A percentile compares a stretch with the other conserved stretches of the same genome.
These are phyloP conservation scores for Pomatostomus ruficeps DNA, from an alignment of 2,113 vertebrate species.

Conservation along the genomic window DNA sequence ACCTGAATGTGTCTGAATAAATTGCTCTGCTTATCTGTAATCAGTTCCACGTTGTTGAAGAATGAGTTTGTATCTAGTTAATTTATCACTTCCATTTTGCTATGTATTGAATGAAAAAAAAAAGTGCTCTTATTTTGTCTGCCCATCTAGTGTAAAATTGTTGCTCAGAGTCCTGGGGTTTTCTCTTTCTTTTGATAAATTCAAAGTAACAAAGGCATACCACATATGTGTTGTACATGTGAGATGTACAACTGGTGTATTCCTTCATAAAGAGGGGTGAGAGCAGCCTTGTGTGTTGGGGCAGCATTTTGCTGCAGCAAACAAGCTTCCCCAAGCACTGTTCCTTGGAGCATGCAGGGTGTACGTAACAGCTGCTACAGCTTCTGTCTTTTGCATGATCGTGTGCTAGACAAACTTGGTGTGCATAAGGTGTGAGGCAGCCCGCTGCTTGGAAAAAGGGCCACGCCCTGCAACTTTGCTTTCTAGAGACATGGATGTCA, in stretches of 20 bases:
- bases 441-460: not conserved
- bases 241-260: not conserved
- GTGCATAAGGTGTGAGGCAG: not conserved
- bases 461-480: rapidly evolving
- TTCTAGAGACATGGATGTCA: not conserved
- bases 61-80: not conserved
- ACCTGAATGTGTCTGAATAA: not conserved
- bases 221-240: not conserved
- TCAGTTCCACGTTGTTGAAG: not conserved
- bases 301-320: not conserved
- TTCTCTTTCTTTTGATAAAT: not conserved
- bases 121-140: not conserved
- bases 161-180: not conserved
- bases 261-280: not conserved
- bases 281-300: not conserved
- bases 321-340: not conserved
- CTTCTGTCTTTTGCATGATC: not conserved
- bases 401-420: not conserved
- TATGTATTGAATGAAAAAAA: not conserved
- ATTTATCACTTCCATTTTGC: not conserved
- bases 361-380: not conserved
- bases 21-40: not conserved
- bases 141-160: not conserved
- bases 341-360: not conserved
- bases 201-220: not conserved